Conservation (phyloP, 2,113 vertebrate species). For the Notarius lentiginosus region DNA sequence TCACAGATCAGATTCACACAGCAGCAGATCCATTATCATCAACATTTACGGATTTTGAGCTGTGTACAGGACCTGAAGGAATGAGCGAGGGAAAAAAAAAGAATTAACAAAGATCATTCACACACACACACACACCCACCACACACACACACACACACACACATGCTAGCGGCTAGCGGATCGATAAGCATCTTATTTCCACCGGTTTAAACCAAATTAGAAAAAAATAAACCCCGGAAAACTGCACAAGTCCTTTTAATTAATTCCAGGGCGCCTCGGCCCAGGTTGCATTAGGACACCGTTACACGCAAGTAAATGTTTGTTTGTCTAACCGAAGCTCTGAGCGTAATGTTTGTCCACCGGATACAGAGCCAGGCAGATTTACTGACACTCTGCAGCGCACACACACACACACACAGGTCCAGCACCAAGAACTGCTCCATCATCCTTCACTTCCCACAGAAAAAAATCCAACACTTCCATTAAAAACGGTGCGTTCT, state of each 20-base stretch:
- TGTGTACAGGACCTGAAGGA: not conserved
- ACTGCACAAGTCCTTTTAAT: slow-evolving; percentile 26
- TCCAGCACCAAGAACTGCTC: not conserved
- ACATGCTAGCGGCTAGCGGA: slow-evolving; percentile 14
- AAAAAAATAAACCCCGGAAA: not conserved
- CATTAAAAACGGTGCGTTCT: not conserved
- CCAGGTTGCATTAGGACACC: slow-evolving; percentile 30
- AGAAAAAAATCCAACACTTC: no score
- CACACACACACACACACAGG: not conserved
- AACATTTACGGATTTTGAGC: not conserved
- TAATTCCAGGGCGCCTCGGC: slow-evolving; percentile 20
- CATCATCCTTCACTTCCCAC: not conserved
- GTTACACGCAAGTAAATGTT: slow-evolving; percentile 4
- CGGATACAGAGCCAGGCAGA: slow-evolving; percentile 27
- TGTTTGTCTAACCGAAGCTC: slow-evolving; percentile 32
- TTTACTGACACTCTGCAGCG: slow-evolving; percentile 2
- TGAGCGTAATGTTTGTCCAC: slow-evolving; percentile 28
- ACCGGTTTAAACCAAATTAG: slow-evolving; percentile 38
- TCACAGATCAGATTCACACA: not conserved
- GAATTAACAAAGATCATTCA: slow-evolving; percentile 1
- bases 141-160: not conserved
- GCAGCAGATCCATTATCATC: not conserved
- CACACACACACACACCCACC: slow-evolving; percentile 7
- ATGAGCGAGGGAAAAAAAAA: not conserved
- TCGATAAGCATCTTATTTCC: slow-evolving; percentile 32